These are phyloP conservation scores for Sparus aurata DNA, from an alignment of 2,797 vertebrate genomes.

Conservation along the genomic window DNA sequence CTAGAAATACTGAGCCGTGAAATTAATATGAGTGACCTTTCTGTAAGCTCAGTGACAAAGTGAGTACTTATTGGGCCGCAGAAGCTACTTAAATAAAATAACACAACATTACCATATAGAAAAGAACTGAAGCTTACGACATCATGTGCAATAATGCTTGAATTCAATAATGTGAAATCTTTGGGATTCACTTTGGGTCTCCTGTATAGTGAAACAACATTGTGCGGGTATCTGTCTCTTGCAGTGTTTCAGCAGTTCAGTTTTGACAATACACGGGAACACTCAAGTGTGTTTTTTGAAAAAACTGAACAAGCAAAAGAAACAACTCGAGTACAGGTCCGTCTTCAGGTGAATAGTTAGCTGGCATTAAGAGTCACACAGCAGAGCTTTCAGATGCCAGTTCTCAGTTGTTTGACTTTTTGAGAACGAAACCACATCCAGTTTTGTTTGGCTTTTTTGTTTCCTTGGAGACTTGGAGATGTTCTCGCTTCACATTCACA, in stretches of 20 bases:
- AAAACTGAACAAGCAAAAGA: not conserved
- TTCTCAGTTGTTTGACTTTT: not conserved
- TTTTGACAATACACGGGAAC: not conserved
- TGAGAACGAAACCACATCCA: slow-evolving; percentile 23
- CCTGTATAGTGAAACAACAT: not conserved
- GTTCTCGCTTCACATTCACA: slow-evolving; percentile 31
- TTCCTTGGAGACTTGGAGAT: slow-evolving; percentile 42
- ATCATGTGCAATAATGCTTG: not conserved
- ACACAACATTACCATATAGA: not conserved
- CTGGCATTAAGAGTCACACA: not conserved
- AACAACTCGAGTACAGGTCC: not conserved
- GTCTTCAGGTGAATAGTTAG: not conserved
- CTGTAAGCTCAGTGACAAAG: not conserved
- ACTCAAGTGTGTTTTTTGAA: not conserved
- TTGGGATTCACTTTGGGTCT: not conserved
- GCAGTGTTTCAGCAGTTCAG: not conserved
- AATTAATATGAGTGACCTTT: not conserved
- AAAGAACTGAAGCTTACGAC: not conserved
- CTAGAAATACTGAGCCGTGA: not conserved
- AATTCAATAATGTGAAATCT: not conserved
- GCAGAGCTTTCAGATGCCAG: slow-evolving; percentile 5
- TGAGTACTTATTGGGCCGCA: not conserved
- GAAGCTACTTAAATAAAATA: too few relatives aligned
- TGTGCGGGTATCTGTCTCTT: not conserved
- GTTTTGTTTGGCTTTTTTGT: slow-evolving; percentile 23